Conservation (phyloP, 1,140 invertebrate species). For the Diachasmimorpha longicaudata region DNA sequence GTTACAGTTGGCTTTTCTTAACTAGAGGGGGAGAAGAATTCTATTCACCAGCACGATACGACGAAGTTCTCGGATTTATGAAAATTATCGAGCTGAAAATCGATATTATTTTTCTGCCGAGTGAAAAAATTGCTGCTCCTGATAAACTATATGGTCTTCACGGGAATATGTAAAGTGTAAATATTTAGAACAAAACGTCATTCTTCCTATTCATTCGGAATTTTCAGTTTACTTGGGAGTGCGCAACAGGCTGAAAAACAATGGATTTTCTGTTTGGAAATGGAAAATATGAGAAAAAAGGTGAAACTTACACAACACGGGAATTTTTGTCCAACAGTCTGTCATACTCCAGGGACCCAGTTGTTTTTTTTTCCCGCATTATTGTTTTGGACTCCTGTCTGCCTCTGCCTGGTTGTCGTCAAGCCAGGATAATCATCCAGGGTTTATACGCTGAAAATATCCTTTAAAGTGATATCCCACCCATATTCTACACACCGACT, state of each 20-base stretch:
- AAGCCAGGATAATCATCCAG: slow-evolving; percentile 13
- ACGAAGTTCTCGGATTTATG: too few species aligned
- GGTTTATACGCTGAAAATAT: neutral
- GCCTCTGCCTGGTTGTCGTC: neutral
- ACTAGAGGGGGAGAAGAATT: too few species aligned
- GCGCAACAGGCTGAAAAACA: neutral
- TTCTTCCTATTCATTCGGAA: neutral
- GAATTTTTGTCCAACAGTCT: neutral
- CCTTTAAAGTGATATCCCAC: slow-evolving; percentile 19
- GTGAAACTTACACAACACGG: neutral
- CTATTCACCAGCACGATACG: too few species aligned
- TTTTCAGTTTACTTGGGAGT: neutral
- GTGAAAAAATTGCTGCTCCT: too few species aligned
- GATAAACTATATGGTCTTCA: too few species aligned
- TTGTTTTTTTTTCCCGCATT: neutral
- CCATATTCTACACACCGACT: neutral
- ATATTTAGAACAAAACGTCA: too few species aligned
- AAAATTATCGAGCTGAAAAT: too few species aligned
- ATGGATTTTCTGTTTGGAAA: neutral
- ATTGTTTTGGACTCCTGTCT: neutral
- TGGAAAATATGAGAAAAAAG: neutral
- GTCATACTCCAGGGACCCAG: neutral
- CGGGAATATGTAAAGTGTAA: too few species aligned
- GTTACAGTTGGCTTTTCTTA: neutral
- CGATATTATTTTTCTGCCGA: too few species aligned